Base-by-base conservation (phyloP, 1,140 invertebrate genomes). In the Apocrypta bakeri region DNA sequence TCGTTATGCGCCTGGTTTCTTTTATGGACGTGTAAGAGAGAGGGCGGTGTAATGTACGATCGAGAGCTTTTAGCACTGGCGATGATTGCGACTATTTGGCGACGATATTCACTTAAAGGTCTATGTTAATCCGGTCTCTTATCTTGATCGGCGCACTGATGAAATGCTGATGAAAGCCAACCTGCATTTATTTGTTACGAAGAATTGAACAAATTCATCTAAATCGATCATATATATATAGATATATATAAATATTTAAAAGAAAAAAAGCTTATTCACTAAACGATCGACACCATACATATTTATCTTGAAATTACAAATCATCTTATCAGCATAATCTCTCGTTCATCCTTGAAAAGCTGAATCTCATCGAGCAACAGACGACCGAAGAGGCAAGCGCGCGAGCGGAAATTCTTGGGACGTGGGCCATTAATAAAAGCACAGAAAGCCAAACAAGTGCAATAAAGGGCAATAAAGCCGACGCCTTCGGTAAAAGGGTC, bases 401-500 rank as follows among this genome's bases (percentile, higher is more conserved):
- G 48, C n/a, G 33, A 69, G 29, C 75, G 80, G 80, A 76, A 76
- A 76, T 76, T 68, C 61, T 2, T 21, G 56, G 27, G 61, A 75
- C 73, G 72, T 68, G 72, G 48, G 33, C 80, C 81, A 82, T 71
- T 77, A 77, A 77, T 82, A 72, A 77, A 68, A 82, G 42, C 11
- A 24, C 42, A 76, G 72, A 76, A 66, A 56, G 29, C 68, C 80
- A 77, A 77, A 82, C 73, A 82, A 76, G 74, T 71, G 66, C 48
- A 77, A 76, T 77, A 77, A 76, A 77, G 81, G 81, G 17, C 71
- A 81, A 75, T 75, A 76, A 76, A 76, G 72, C 25, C 66, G 37
- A 56, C 68, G 75, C 48, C 81, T 77, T 76, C 7, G 40, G 74
- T 68, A 63, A 69, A 82, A 77, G 63, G 63, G 63, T 25, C 27